Conservation (phyloP, 2,797 vertebrate species). For the Etheostoma perlongum region DNA sequence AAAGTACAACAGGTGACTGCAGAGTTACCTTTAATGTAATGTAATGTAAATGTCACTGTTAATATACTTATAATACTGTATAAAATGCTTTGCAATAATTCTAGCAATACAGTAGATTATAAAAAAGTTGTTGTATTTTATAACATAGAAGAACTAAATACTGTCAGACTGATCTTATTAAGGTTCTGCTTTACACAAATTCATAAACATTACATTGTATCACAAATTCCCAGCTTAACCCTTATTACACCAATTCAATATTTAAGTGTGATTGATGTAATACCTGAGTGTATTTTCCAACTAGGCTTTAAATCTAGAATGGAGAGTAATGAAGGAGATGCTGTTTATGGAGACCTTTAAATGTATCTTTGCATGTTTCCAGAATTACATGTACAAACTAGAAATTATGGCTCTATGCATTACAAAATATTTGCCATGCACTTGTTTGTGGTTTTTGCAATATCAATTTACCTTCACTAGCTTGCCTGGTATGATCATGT, state of each 20-base stretch:
- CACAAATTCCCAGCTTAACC: neutral
- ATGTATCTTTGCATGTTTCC: neutral
- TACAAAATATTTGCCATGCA: neutral
- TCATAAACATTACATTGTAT: no score
- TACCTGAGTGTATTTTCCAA: neutral
- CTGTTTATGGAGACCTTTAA: neutral
- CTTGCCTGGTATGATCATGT: neutral
- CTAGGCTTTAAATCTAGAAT: neutral
- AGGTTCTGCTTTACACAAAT: slow-evolving; percentile 7
- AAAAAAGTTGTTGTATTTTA: neutral
- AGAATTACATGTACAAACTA: neutral
- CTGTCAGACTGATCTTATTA: slow-evolving; percentile 47
- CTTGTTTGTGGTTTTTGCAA: neutral
- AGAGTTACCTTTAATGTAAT: slow-evolving; percentile 32
- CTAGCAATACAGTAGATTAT: neutral
- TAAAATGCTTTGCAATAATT: neutral
- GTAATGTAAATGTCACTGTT: slow-evolving; percentile 1
- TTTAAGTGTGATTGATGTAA: slow-evolving; percentile 1
- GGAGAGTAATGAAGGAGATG: neutral
- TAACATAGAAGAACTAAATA: slow-evolving; percentile 8
- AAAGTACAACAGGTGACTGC: slow-evolving; percentile 12
- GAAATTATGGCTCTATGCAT: neutral
- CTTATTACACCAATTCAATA: neutral
- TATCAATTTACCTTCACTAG: neutral
- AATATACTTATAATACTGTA: neutral